phyloP scores from a whole-genome alignment of 2,113 vertebrate genomes.

The Sinosuthora webbiana region DNA sequence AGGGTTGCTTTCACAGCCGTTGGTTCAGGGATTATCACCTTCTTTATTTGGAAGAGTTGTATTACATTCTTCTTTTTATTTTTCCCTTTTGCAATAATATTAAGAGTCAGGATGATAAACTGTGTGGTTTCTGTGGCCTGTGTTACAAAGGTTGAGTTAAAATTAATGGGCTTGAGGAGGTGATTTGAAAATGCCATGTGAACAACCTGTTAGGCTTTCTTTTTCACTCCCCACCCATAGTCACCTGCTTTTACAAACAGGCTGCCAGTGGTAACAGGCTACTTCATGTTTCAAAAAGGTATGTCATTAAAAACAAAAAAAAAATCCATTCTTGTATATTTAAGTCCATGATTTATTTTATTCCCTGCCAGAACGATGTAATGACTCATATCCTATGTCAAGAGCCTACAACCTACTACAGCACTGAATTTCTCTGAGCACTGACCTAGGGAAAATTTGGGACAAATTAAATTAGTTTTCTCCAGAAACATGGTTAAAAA shows the following conservation, averaged over 20 bases:
- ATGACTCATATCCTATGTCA: background rate
- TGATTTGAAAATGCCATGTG: background rate
- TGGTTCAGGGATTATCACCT: background rate
- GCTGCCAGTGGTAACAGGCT: background rate
- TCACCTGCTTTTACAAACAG: constrained; percentile 27
- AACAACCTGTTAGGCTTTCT: constrained; percentile 6
- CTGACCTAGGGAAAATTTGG: background rate
- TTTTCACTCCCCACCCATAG: background rate
- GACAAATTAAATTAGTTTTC: background rate
- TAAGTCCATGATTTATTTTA: background rate
- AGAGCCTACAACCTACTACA: background rate
- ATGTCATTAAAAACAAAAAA: background rate
- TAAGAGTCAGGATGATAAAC: background rate
- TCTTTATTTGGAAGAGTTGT: background rate
- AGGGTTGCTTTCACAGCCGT: fast-evolving
- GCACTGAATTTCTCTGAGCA: background rate
- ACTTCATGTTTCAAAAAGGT: background rate
- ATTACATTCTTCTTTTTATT: background rate
- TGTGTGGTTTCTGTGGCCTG: background rate
- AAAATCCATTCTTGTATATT: background rate
- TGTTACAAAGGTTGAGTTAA: background rate
- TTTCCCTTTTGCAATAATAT: background rate
- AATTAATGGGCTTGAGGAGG: background rate
- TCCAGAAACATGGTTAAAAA: background rate
- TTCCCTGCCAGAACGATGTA: background rate